These are phyloP conservation scores for Boleophthalmus pectinirostris DNA, from an alignment of 2,113 vertebrate species.

Conservation along the genomic window DNA sequence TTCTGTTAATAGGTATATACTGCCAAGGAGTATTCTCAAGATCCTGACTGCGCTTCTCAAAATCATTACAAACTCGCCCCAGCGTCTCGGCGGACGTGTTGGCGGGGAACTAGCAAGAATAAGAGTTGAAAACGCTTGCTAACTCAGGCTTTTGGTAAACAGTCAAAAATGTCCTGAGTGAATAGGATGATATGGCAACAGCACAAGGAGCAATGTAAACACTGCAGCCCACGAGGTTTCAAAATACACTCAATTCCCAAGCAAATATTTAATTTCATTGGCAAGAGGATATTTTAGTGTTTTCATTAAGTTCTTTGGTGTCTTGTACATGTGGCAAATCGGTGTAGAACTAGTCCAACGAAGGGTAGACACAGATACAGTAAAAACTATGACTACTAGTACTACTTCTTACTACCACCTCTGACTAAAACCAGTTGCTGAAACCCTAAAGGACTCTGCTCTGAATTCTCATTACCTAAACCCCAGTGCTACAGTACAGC, in stretches of 20 bases:
- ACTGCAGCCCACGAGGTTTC: constrained; percentile 33
- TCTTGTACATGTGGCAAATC: no score
- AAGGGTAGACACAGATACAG: neutral
- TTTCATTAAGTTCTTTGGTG: constrained; percentile 24
- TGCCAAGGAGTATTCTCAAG: neutral
- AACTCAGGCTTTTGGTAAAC: constrained; percentile 15
- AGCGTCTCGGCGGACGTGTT: constrained; percentile 23
- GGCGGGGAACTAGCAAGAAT: constrained; percentile 16
- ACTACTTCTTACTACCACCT: no score
- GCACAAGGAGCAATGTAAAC: constrained; percentile 31
- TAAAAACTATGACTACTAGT: no score
- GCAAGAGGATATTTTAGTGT: constrained; percentile 12
- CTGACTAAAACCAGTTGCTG: no score
- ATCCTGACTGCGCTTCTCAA: constrained; percentile 12
- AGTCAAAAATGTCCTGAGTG: constrained; percentile 24
- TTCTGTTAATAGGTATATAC: neutral
- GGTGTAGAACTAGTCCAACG: no score
- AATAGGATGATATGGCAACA: constrained; percentile 27
- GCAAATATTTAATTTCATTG: constrained; percentile 36
- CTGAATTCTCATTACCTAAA: no score
- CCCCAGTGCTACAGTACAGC: no score
- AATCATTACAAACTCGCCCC: constrained; percentile 15
- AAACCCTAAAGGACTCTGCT: no score
- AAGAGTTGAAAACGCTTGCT: constrained; percentile 1
- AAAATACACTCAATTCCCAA: constrained; percentile 28